Evolutionary conservation across 1,140 invertebrate species (phyloP), one percentile per base, ranked within the genome.

Genomic region (Drosophila malerkotliana): DNA sequence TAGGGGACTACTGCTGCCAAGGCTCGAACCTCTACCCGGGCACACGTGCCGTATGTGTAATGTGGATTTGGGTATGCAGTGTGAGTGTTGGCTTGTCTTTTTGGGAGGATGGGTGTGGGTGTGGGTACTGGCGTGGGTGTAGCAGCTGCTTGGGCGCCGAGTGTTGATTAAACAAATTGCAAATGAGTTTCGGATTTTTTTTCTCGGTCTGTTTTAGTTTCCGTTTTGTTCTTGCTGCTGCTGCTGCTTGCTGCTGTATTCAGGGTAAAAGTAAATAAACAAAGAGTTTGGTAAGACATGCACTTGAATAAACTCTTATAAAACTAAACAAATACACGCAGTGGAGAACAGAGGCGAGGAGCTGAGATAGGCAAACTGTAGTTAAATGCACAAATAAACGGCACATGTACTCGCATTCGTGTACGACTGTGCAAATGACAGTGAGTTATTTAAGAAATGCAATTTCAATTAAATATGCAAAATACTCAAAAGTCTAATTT

Each of bases 401-500:
- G 72, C 53, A 72, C 77, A 58, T 72, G 47, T 57, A 30, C 48
- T 39, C 44, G 44, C 44, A 47, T 47, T 47, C 59, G 39, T 56
- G n/a, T 59, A 47, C 39, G 45, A 49, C 52, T 15, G 66, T 79
- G 79, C 73, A 68, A 79, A 87, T 81, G 77, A 83, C 83, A 83
- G 72, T 83, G 76, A 88, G 83, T 88, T 88, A 88, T 88, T 88
- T 88, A 88, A 88, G 83, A 88, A 88, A 88, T 88, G 83, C 83
- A 88, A 89, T 88, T 88, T 88, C 83, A 88, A 88, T 88, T 88
- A 88, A 89, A 88, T 88, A 88, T 88, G 83, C 84, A 88, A 88
- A 88, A 88, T 88, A 88, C 84, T 88, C 83, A 77, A 84, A 88
- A 88, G 83, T 88, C 83, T 88, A 88, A 88, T 89, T 88, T 88